Evolutionary conservation across 30 jellyfish, hydroid and myxozoan species (phyloP).

Genomic region (Catostylus mosaicus): DNA sequence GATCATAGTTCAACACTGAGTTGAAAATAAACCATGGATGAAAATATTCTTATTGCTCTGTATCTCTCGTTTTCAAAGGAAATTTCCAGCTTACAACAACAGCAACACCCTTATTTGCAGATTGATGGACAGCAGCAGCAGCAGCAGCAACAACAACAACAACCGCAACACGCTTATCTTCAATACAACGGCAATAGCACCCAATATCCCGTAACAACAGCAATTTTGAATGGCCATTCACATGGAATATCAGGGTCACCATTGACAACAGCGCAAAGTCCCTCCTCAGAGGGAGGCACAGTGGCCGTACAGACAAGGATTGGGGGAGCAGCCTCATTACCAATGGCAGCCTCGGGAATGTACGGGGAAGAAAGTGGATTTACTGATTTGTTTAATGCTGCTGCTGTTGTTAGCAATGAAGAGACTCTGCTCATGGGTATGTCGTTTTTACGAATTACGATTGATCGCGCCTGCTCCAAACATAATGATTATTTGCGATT

Average conservation of each 20-base stretch:
- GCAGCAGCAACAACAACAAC: conserved; percentile 66
- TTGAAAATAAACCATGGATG: too few relatives aligned
- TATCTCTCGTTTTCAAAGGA: conserved; percentile 21
- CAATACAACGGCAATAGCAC: conserved; percentile 38
- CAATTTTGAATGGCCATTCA: conserved; percentile 59
- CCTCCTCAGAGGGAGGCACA: conserved; percentile 10
- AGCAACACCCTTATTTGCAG: conserved; percentile 10
- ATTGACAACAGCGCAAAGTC: conserved; percentile 8
- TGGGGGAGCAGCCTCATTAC: conserved; percentile 34
- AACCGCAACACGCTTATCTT: conserved; percentile 27
- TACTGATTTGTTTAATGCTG: conserved; percentile 66
- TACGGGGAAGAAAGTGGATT: conserved; percentile 67
- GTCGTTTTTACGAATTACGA: background rate
- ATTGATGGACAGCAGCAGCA: conserved; percentile 32
- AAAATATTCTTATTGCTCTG: too few relatives aligned
- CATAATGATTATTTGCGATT: too few relatives aligned
- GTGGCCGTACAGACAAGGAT: conserved; percentile 45
- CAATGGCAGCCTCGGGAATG: conserved; percentile 45
- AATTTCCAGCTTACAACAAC: conserved; percentile 19
- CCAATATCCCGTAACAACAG: conserved; percentile 58
- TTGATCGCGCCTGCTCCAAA: too few relatives aligned
- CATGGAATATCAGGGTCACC: conserved; percentile 31
- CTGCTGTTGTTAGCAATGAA: conserved; percentile 48
- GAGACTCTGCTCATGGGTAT: conserved; percentile 70
- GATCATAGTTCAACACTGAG: too few relatives aligned